Evolutionary conservation across 1,140 invertebrate species (phyloP).

Genomic region (Drosophila kanapiae): DNA sequence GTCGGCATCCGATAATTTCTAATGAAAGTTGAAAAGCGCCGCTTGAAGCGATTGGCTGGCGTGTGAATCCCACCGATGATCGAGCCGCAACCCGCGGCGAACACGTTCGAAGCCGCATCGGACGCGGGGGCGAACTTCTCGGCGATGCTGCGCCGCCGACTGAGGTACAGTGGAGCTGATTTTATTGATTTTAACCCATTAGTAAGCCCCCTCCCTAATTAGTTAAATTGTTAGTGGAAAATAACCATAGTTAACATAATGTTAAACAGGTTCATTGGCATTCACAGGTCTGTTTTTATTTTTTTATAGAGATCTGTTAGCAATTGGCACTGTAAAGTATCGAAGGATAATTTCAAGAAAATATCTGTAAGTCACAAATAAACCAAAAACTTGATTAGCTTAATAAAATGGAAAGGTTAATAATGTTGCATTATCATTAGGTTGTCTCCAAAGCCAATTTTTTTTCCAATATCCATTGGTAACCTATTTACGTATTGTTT

Average conservation of each 20-base stretch:
- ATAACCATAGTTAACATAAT: not conserved
- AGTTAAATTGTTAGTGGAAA: not conserved
- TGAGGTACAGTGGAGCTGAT: slow-evolving; percentile 21
- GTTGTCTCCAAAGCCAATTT: too few relatives aligned
- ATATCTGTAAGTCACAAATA: too few relatives aligned
- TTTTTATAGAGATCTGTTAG: not conserved
- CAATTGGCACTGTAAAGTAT: not conserved
- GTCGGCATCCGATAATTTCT: slow-evolving; percentile 64
- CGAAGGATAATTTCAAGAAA: not conserved
- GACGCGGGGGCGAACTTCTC: slow-evolving; percentile 26
- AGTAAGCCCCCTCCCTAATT: not conserved
- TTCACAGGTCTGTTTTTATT: not conserved
- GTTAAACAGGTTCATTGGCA: not conserved
- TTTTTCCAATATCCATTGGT: too few relatives aligned
- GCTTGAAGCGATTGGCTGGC: slow-evolving; percentile 66
- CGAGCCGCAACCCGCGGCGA: slow-evolving; percentile 31
- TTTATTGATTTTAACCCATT: not conserved
- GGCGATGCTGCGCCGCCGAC: slow-evolving; percentile 59
- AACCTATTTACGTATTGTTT: too few relatives aligned
- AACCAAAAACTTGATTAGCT: too few relatives aligned
- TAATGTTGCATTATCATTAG: too few relatives aligned
- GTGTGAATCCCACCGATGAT: slow-evolving; percentile 33
- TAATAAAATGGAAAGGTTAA: too few relatives aligned
- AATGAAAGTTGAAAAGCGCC: slow-evolving; percentile 80
- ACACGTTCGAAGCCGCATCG: slow-evolving; percentile 66